Base-by-base conservation (phyloP, 2,113 vertebrate genomes). In the Lagopus leucura region DNA sequence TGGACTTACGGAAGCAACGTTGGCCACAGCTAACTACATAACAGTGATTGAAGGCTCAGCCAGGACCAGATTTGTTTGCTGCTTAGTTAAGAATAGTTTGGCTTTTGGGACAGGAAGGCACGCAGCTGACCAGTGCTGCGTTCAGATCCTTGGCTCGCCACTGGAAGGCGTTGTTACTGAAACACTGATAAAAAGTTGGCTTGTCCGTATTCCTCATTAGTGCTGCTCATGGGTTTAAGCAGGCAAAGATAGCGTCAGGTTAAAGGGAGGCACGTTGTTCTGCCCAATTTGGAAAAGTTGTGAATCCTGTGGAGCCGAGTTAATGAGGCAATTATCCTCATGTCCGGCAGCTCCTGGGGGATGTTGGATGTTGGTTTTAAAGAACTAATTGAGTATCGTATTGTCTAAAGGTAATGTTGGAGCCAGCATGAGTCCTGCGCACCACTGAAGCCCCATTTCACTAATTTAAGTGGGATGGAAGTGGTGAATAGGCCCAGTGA, bases 241-340 rank as follows among this genome's bases (percentile, higher is more conserved):
- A 74, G 52, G 61, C 15, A 47, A 30, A 73, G 3, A 34, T 8
- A 36, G 47, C 2, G 0, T 30, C 42, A 82, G 64, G 38, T 55
- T 58, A 78, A 79, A 83, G 61, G 34, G 43, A 88, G 43, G 43
- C 48, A 25, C 36, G 40, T 20, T 75, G 82, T 79, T 30, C 58
- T 87, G 48, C 42, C n/a, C 54, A 21, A 4, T 82, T 79, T 84
- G 69, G 92, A 79, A 75, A 84, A 90, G 65, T 11, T 66, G 61
- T 81, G 79, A 90, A 47, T 74, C 38, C 22, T 21, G 24, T 30
- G n/a, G 24, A 28, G 40, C 84, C 70, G 52, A 91, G 60, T 82
- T 89, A 92, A 91, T 79, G 69, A 64, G 57, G 48, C 78, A 96
- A 55, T 87, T 92, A 58, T 71, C 91, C 48, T 86, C 38, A 52